Conservation (phyloP, 2,888 invertebrate species). For the Caenorhabditis imperialis region DNA sequence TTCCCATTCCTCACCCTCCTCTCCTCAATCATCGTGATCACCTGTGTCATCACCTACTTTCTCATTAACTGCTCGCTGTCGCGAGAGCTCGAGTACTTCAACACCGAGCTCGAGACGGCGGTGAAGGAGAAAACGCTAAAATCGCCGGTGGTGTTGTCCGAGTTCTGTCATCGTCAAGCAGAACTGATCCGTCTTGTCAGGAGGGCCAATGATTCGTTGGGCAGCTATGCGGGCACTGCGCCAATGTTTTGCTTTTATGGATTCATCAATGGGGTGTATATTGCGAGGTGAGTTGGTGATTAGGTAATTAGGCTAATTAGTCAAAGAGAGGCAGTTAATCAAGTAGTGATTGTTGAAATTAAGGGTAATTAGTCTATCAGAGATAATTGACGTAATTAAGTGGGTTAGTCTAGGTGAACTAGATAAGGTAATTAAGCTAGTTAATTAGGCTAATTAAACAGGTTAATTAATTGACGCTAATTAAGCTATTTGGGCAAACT, state of each 20-base stretch:
- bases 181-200: constrained; percentile 14
- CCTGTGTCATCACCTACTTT: constrained; percentile 22
- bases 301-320: too few relatives aligned
- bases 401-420: too few relatives aligned
- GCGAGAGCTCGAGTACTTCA: constrained; percentile 28
- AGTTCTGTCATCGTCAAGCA: constrained; percentile 29
- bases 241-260: constrained; percentile 34
- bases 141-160: background rate
- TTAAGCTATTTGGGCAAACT: too few relatives aligned
- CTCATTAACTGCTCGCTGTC: constrained; percentile 15
- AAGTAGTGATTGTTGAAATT: too few relatives aligned
- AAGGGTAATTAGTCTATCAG: too few relatives aligned
- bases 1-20: constrained; percentile 22
- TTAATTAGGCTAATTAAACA: too few relatives aligned
- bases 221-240: constrained; percentile 12
- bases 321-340: too few relatives aligned
- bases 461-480: too few relatives aligned
- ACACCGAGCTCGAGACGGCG: constrained; percentile 18
- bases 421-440: too few relatives aligned
- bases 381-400: too few relatives aligned
- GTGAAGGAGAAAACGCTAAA: constrained; percentile 18
- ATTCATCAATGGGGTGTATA: constrained; percentile 26
- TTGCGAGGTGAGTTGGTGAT: constrained; percentile 15
- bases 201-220: constrained; percentile 20
- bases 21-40: constrained; percentile 4